Conservation (phyloP, 2,113 vertebrate species). For the Erythrolamprus reginae region DNA sequence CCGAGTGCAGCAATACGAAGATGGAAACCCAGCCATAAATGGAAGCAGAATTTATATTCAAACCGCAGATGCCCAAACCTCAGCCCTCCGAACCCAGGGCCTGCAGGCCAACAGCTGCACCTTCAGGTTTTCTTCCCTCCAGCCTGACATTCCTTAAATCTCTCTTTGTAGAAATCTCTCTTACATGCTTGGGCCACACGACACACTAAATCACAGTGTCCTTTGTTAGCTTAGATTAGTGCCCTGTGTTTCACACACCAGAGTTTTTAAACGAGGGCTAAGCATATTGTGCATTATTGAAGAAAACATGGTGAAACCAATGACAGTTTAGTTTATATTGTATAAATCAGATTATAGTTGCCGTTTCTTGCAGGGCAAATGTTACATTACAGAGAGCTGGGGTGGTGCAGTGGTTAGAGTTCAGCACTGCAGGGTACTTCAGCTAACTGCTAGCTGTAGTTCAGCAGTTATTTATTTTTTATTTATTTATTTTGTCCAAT, state of each 20-base stretch:
- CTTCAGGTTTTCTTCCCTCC: background rate
- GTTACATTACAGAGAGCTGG: no score
- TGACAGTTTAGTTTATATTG: background rate
- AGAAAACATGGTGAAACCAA: background rate
- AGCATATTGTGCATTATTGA: background rate
- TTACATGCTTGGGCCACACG: background rate
- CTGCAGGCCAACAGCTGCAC: background rate
- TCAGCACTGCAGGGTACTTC: no score
- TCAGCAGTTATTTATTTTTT: no score
- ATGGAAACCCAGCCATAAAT: constrained; percentile 1
- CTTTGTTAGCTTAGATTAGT: background rate
- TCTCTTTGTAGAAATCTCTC: background rate
- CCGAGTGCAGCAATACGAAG: background rate
- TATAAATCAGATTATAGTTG: background rate
- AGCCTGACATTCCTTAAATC: background rate
- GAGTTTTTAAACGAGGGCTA: background rate
- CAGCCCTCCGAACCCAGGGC: background rate
- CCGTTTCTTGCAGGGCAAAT: background rate
- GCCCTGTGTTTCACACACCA: background rate
- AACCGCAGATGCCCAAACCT: background rate
- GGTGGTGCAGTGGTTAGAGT: no score
- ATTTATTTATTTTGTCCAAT: no score
- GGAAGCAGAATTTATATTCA: background rate
- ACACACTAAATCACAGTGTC: background rate
- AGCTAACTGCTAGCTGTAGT: no score